phyloP scores from a whole-genome alignment of 2,113 vertebrate species.

The Halcyon malimbica region DNA sequence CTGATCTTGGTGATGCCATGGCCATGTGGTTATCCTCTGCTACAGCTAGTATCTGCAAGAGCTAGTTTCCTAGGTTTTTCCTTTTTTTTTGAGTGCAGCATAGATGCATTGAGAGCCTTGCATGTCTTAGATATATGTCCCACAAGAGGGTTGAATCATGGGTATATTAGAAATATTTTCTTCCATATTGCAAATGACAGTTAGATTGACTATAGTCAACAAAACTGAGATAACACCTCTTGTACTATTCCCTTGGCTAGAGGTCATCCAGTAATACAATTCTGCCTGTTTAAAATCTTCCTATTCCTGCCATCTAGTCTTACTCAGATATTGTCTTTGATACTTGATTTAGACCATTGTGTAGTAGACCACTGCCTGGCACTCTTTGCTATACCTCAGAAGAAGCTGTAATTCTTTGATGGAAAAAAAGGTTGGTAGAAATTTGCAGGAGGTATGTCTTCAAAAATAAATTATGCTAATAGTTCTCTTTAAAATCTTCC shows the following conservation, averaged over 20 bases:
- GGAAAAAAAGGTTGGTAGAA: neutral
- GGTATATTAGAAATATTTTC: neutral
- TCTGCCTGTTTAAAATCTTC: neutral
- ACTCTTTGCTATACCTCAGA: neutral
- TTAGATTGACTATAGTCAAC: neutral
- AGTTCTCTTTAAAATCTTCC: neutral
- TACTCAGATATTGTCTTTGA: neutral
- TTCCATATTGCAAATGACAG: neutral
- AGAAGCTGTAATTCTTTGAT: neutral
- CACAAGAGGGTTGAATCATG: neutral
- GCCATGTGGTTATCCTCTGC: neutral
- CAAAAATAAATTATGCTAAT: neutral
- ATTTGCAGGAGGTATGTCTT: neutral
- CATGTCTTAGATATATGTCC: neutral
- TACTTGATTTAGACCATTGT: neutral
- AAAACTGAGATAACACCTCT: neutral
- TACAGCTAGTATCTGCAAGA: neutral
- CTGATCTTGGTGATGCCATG: neutral
- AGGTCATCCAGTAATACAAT: neutral
- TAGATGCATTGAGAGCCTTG: neutral
- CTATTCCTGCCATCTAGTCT: neutral
- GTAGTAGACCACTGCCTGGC: neutral
- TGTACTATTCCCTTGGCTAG: neutral
- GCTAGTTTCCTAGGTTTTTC: rapidly evolving
- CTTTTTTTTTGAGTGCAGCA: neutral